Conservation (phyloP, 2,888 invertebrate species). For the Orthosia cruda region DNA sequence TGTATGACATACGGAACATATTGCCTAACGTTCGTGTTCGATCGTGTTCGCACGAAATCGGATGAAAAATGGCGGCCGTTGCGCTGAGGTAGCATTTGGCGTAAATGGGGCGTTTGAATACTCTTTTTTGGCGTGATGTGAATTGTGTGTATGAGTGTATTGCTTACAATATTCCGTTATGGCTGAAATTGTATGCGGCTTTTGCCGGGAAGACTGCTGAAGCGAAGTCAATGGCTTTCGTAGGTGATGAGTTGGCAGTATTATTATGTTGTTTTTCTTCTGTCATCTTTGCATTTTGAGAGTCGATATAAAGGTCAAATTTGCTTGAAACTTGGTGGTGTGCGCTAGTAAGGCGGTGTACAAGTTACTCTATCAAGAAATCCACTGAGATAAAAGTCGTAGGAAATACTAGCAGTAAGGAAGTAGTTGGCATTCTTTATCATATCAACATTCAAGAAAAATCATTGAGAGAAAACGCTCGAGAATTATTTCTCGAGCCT, state of each 20-base stretch:
- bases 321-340: no score
- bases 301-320: background rate
- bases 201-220: slow-evolving; percentile 13
- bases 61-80: slow-evolving; percentile 69
- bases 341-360: background rate
- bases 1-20: slow-evolving; percentile 74
- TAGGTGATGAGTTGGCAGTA: slow-evolving; percentile 23
- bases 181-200: slow-evolving; percentile 39
- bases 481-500: background rate
- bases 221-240: background rate
- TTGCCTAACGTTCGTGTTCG: slow-evolving; percentile 70
- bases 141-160: slow-evolving; percentile 64
- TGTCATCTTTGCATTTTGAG: background rate
- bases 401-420: background rate
- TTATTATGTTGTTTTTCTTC: background rate
- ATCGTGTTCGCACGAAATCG: slow-evolving; percentile 66
- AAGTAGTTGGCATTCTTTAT: background rate
- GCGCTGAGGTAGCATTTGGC: slow-evolving; percentile 71
- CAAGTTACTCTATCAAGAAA: background rate
- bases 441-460: background rate
- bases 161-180: slow-evolving; percentile 55
- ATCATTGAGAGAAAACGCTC: background rate
- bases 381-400: background rate
- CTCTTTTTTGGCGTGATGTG: slow-evolving; percentile 64
- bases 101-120: slow-evolving; percentile 69